Evolutionary conservation across 2,113 vertebrate genomes (phyloP).

Genomic region (Ictalurus furcatus): DNA sequence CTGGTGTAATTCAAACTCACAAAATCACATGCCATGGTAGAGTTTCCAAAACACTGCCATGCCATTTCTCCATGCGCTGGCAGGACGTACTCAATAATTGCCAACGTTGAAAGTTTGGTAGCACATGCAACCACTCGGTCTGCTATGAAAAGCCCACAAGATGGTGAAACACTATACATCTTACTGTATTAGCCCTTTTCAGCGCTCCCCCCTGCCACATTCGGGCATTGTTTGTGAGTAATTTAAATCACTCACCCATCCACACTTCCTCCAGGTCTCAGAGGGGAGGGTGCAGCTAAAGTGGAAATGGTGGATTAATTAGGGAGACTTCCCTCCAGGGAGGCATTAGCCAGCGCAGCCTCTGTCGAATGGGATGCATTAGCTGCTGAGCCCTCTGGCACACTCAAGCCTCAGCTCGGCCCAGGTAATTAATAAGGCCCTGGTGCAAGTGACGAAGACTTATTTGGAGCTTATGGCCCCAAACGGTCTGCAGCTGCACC

Average conservation of each 20-base stretch:
- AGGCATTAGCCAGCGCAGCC: conserved; percentile 81
- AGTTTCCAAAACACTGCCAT: not conserved
- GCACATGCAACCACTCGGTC: not conserved
- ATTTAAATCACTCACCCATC: conserved; percentile 52
- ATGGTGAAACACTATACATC: conserved; percentile 10
- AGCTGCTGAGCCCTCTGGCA: conserved; percentile 71
- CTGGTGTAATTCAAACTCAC: not conserved
- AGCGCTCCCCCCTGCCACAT: conserved; percentile 13
- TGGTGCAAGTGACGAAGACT: conserved; percentile 47
- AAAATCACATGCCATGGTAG: not conserved
- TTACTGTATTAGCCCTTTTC: conserved; percentile 10
- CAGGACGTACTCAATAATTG: not conserved
- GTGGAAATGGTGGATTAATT: conserved; percentile 97
- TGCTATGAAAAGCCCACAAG: conserved; percentile 1
- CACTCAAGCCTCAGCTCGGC: conserved; percentile 65
- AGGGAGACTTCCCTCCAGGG: conserved; percentile 82
- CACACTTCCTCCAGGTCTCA: conserved; percentile 69
- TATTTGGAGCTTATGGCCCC: conserved; percentile 50
- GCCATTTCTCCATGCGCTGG: not conserved
- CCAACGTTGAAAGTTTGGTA: not conserved
- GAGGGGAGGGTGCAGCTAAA: conserved; percentile 82
- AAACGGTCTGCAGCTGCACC: conserved; percentile 53
- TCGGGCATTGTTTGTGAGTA: conserved; percentile 51
- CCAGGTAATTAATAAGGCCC: conserved; percentile 73
- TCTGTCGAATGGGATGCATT: conserved; percentile 76